These are phyloP conservation scores for Apodemus agrarius DNA, from an alignment of 2,797 vertebrate genomes.

Conservation along the genomic window DNA sequence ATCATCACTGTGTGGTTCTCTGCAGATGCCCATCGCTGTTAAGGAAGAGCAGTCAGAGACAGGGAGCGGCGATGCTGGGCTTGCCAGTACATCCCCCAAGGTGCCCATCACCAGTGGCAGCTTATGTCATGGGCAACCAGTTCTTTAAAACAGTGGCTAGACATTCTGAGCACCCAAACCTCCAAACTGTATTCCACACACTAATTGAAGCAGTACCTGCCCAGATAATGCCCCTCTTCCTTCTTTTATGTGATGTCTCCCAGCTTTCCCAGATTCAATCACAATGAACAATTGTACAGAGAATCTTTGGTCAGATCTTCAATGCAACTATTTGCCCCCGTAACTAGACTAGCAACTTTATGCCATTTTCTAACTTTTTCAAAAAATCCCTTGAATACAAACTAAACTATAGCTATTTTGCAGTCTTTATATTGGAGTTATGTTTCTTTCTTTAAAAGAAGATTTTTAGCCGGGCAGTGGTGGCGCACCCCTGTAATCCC, in stretches of 20 bases:
- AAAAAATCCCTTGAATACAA: background rate
- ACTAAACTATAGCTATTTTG: background rate
- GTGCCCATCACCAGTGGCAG: rapidly evolving
- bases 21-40: background rate
- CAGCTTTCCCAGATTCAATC: background rate
- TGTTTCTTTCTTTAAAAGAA: background rate
- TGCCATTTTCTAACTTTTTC: background rate
- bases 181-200: background rate
- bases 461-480: too few species aligned
- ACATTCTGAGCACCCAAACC: background rate
- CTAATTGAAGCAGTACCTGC: conserved; percentile 37
- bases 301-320: conserved; percentile 1
- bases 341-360: background rate
- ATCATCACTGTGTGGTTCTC: background rate
- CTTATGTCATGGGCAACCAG: background rate
- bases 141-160: background rate
- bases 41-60: background rate
- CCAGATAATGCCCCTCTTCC: background rate
- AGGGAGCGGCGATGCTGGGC: background rate
- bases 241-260: background rate
- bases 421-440: conserved; percentile 36
- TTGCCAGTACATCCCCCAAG: background rate
- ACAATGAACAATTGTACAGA: background rate
- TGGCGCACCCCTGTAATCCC: too few species aligned
- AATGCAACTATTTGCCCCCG: background rate